Conservation (phyloP, 2,888 invertebrate genomes). For the Agrotis puta region DNA sequence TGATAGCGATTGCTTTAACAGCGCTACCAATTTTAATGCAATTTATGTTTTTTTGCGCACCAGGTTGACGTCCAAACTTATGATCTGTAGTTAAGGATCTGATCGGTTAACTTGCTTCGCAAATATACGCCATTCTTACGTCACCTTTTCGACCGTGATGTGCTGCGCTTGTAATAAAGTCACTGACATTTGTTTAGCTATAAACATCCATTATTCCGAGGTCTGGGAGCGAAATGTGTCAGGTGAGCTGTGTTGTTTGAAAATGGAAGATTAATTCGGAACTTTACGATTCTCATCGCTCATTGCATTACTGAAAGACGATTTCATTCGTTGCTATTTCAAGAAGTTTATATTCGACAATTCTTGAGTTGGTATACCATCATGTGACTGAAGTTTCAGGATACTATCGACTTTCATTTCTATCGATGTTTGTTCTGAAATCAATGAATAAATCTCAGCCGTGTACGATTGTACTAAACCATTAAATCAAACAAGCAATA, state of each 20-base stretch:
- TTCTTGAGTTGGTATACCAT: too few relatives aligned
- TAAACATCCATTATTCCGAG: slow-evolving; percentile 52
- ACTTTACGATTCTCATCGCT: slow-evolving; percentile 51
- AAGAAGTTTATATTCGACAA: slow-evolving; percentile 11
- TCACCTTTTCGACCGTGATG: slow-evolving; percentile 33
- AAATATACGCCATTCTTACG: slow-evolving; percentile 36
- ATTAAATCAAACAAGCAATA: slow-evolving; percentile 31
- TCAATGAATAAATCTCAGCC: slow-evolving; percentile 39
- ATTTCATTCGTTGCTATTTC: slow-evolving; percentile 47
- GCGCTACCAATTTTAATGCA: slow-evolving; percentile 64
- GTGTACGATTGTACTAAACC: slow-evolving; percentile 18
- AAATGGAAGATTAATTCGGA: slow-evolving; percentile 56
- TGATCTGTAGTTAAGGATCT: slow-evolving; percentile 47
- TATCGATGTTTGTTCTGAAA: slow-evolving; percentile 15
- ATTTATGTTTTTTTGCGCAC: slow-evolving; percentile 66
- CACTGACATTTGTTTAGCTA: slow-evolving; percentile 54
- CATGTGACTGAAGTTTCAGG: slow-evolving; percentile 2
- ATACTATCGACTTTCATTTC: slow-evolving; percentile 16
- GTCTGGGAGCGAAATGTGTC: slow-evolving; percentile 51
- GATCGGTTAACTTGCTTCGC: slow-evolving; percentile 36
- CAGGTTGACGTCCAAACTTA: slow-evolving; percentile 57
- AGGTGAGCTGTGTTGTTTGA: slow-evolving; percentile 51
- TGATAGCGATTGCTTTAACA: slow-evolving; percentile 63
- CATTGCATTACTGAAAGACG: slow-evolving; percentile 45
- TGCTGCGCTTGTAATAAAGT: slow-evolving; percentile 49